Evolutionary conservation across 2,113 vertebrate genomes (phyloP).

Genomic region (Toxostoma redivivum): DNA sequence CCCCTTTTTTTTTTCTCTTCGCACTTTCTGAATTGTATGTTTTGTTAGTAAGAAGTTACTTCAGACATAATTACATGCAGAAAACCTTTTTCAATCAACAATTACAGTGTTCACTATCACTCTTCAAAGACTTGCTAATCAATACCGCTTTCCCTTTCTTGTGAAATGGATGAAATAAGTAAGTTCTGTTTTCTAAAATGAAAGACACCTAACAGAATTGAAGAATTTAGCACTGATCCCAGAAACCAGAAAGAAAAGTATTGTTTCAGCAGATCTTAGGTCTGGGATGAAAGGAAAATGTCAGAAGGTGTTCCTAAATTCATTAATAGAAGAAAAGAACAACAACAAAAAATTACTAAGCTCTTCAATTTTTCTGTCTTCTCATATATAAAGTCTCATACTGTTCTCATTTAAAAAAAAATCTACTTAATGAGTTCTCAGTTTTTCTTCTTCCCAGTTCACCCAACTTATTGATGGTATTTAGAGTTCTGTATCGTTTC

Average conservation of each 20-base stretch:
- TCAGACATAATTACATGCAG: background rate
- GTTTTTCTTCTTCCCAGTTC: background rate
- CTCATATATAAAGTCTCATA: background rate
- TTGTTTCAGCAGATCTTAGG: background rate
- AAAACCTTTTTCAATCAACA: background rate
- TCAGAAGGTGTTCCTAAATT: background rate
- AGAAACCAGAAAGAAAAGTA: background rate
- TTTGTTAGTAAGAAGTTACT: background rate
- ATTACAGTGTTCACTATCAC: background rate
- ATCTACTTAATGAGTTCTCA: background rate
- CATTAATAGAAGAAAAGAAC: background rate
- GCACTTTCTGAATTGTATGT: background rate
- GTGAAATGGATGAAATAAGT: background rate
- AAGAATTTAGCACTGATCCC: fast-evolving
- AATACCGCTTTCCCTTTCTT: background rate
- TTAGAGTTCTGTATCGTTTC: background rate
- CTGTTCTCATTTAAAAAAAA: background rate
- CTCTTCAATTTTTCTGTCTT: background rate
- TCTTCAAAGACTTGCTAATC: background rate
- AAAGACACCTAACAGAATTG: background rate
- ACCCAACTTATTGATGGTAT: background rate
- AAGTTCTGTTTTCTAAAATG: background rate
- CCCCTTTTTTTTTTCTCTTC: background rate
- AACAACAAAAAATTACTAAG: background rate
- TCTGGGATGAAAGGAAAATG: background rate